Evolutionary conservation across 2,113 vertebrate species (phyloP).

Genomic region (Pseudorectes ferrugineus): DNA sequence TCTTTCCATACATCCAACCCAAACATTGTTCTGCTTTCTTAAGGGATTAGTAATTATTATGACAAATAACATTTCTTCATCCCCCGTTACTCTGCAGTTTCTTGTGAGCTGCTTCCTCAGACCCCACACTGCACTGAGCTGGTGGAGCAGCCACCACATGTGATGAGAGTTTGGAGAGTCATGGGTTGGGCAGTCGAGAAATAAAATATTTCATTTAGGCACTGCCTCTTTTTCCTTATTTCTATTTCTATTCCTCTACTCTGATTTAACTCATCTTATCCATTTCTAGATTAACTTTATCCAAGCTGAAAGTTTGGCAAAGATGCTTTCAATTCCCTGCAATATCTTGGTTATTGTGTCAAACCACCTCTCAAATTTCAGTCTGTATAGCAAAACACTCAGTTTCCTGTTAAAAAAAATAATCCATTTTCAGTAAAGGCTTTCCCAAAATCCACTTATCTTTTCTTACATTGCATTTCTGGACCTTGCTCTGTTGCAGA

Average conservation of each 20-base stretch:
- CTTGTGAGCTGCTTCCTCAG: conserved; percentile 14
- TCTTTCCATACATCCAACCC: neutral
- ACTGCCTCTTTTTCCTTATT: neutral
- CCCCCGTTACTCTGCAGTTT: neutral
- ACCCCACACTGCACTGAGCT: conserved; percentile 27
- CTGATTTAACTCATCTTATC: neutral
- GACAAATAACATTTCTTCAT: conserved; percentile 63
- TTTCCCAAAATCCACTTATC: neutral
- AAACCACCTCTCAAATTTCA: neutral
- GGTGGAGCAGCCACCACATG: neutral
- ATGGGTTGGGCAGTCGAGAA: neutral
- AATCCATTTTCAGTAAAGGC: neutral
- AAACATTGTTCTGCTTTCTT: conserved; percentile 65
- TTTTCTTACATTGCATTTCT: neutral
- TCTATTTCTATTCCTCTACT: neutral
- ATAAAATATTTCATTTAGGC: neutral
- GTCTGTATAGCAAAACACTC: neutral
- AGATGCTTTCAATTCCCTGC: neutral
- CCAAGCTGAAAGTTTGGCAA: neutral
- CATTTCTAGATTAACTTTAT: neutral
- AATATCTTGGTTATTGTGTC: neutral
- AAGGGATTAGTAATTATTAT: conserved; percentile 68
- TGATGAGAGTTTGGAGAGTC: neutral
- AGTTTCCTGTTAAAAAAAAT: neutral
- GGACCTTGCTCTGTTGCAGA: neutral